Base-by-base conservation (phyloP, 2,113 vertebrate genomes). In the Echinops telfairi region DNA sequence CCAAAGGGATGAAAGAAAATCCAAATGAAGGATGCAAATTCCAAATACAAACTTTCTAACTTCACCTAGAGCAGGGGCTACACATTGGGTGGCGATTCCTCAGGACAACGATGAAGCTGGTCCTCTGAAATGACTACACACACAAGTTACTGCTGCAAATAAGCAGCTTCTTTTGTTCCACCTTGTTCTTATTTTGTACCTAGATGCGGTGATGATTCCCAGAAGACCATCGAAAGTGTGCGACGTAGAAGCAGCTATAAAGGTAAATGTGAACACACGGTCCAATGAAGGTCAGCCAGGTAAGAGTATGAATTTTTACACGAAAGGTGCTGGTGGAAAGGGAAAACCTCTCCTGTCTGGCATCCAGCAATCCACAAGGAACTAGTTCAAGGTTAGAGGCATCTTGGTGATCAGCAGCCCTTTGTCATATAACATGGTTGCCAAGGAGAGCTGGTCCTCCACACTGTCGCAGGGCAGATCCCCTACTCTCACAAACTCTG, bases 401-500 rank as follows among this genome's bases (percentile, higher is more conserved):
- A 98, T 97, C 97, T 98, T 98, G 0, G 98, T 98, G 86, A 97
- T 97, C 94, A 98, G 90, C 89, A 98, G 93, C 64, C 98, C 98
- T 92, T 98, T 98, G 82, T 98, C 98, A 97, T 98, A 98, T 10
- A 98, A 93, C 25, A 98, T 95, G 0, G 97, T 97, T 43, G 98
- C 98, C 94, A 98, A 85, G 89, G 98, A 97, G 93, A 98, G 95
- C 96, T 98, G 99, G 27, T 99, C 98, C n/a, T 99, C 98, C 83
- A 97, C 83, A 17, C 97, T 97, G 79, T 98, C 98, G 92, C 99
- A 99, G 0, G 99, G 99, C 86, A 99, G 96, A 86, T 96, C 98
- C 88, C 97, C 97, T 33, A 99, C 98, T 0, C 96, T 97, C 95
- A 99, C 94, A 58, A 98, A 98, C 66, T 98, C 98, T 40, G 99